These are phyloP conservation scores for Scaptomyza pallida DNA, from an alignment of 1,140 invertebrate species.

Conservation along the genomic window DNA sequence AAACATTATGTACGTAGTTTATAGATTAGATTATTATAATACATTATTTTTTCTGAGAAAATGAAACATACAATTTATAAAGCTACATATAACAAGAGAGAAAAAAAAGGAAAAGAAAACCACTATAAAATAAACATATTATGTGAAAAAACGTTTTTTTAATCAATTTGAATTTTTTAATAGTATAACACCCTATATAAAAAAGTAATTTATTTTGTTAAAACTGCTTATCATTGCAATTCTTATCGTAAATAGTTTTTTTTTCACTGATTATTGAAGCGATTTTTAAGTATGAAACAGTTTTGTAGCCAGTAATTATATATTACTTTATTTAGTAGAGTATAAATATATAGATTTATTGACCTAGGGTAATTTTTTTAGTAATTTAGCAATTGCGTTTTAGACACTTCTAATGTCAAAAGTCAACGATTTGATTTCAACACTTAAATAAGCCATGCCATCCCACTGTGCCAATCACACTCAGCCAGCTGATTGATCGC, in stretches of 20 bases:
- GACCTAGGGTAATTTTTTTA: no score
- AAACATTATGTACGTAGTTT: slow-evolving; percentile 41
- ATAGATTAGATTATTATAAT: slow-evolving; percentile 50
- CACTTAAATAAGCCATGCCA: not conserved
- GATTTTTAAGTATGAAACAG: not conserved
- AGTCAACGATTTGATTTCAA: not conserved
- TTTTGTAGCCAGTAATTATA: no score
- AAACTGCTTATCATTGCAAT: not conserved
- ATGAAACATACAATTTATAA: slow-evolving; percentile 62
- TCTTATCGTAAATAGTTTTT: not conserved
- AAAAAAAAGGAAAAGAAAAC: slow-evolving; percentile 40
- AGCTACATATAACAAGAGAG: slow-evolving; percentile 43
- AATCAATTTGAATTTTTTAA: not conserved
- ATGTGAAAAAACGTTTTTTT: slow-evolving; percentile 11
- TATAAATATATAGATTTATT: no score
- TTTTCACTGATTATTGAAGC: not conserved
- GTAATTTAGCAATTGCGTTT: no score
- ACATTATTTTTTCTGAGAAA: slow-evolving; percentile 77
- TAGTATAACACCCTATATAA: no score
- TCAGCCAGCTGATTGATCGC: slow-evolving; percentile 42
- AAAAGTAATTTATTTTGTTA: not conserved
- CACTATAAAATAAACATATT: slow-evolving; percentile 51
- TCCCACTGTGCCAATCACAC: slow-evolving; percentile 24
- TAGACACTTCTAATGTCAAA: no score
- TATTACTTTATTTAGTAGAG: no score